phyloP scores from a whole-genome alignment of 2,888 invertebrate species.

The Eupithecia abbreviata region DNA sequence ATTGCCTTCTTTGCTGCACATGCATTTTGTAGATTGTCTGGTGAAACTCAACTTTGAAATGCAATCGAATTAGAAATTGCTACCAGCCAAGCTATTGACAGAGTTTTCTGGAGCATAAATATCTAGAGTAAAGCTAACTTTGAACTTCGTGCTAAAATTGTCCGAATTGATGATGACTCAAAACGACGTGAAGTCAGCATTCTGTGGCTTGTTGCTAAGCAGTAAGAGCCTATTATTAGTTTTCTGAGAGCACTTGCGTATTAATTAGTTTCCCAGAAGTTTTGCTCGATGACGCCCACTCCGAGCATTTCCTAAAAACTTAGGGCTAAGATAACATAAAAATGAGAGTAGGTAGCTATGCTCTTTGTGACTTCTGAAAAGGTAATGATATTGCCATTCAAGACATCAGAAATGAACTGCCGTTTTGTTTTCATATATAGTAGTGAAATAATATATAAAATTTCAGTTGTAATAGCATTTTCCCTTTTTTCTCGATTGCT shows the following conservation, averaged over 20 bases:
- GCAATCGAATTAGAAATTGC: not conserved
- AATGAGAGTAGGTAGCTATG: slow-evolving; percentile 20
- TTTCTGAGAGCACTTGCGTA: slow-evolving; percentile 44
- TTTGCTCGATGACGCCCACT: slow-evolving; percentile 30
- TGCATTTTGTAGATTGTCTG: slow-evolving; percentile 17
- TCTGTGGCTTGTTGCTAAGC: slow-evolving; percentile 26
- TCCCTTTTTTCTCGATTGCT: not conserved
- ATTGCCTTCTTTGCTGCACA: slow-evolving; percentile 18
- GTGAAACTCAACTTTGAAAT: slow-evolving; percentile 17
- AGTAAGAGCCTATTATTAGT: slow-evolving; percentile 5
- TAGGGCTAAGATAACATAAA: slow-evolving; percentile 19
- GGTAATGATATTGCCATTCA: slow-evolving; percentile 26
- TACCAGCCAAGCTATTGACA: not conserved
- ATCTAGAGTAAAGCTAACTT: not conserved
- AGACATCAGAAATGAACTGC: slow-evolving; percentile 3
- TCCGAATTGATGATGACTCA: not conserved
- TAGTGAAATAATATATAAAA: not conserved
- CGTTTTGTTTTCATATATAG: not conserved
- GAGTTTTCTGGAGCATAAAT: not conserved
- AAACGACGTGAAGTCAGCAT: slow-evolving; percentile 1
- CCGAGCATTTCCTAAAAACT: slow-evolving; percentile 24
- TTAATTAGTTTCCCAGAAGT: slow-evolving; percentile 47
- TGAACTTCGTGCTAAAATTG: too few species aligned
- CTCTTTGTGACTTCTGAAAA: slow-evolving; percentile 19
- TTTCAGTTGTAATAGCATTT: not conserved